Conservation (phyloP, 1,140 invertebrate species). For the Ceratosolen solmsi region DNA sequence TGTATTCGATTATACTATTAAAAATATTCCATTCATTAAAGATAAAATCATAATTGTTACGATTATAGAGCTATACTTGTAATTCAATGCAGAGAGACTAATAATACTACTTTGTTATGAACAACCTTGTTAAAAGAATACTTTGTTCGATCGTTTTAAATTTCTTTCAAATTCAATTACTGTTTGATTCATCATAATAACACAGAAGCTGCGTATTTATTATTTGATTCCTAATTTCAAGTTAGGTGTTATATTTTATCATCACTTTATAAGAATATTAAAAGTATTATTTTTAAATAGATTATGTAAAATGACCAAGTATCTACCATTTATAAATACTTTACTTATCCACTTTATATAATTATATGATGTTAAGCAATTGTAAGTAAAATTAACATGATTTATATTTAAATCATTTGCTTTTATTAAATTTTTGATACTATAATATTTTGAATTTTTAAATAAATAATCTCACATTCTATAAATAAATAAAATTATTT, state of each 20-base stretch:
- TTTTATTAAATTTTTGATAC: neutral
- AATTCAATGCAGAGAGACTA: constrained; percentile 25
- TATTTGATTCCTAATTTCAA: constrained; percentile 41
- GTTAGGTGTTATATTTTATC: neutral
- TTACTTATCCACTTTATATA: neutral
- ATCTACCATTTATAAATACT: neutral
- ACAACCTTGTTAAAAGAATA: constrained; percentile 25
- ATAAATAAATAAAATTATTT: too few species aligned
- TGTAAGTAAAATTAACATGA: neutral
- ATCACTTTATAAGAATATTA: neutral
- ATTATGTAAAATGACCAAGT: neutral
- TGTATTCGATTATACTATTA: neutral
- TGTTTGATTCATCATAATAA: constrained; percentile 35
- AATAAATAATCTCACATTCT: neutral
- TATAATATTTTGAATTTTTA: neutral
- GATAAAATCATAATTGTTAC: constrained; percentile 25
- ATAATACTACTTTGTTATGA: constrained; percentile 34
- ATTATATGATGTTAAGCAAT: neutral
- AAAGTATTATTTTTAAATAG: neutral
- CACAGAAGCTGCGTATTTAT: constrained; percentile 10
- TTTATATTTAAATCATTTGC: neutral
- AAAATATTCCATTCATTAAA: constrained; percentile 9
- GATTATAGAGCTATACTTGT: constrained; percentile 18
- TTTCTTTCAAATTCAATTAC: constrained; percentile 48
- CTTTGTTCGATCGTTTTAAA: constrained; percentile 23